Base-by-base conservation (phyloP, 2,888 invertebrate genomes). In the Lasioglossum vierecki region DNA sequence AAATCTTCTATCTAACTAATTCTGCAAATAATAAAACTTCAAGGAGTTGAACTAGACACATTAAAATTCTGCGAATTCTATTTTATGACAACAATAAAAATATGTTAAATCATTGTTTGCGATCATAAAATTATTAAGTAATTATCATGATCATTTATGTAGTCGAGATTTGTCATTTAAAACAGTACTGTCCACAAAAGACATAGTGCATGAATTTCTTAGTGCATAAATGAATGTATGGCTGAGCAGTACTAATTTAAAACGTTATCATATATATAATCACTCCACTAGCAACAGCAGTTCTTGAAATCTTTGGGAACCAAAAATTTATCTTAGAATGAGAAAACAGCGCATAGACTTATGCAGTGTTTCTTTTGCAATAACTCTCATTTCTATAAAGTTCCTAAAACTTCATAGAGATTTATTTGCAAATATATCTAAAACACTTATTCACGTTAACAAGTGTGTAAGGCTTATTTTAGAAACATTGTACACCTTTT, bases 381-480 rank as follows among this genome's bases (percentile, higher is more conserved):
- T 49, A 35, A 63, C 41, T 73, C n/a, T 46, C 26, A 18, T 60
- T 76, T 73, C 30, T 66, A 75, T 63, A n/a, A 77, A 79, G 53
- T 66, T 79, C n/a, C 13, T 11, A 22, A 71, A 79, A 15, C 46
- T 49, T 60, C 49, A 39, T 74, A 76, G 57, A 84, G 63, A 77
- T 77, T 68, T 60, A 57, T 63, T 78, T 78, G 35, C 46, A 68
- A 82, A 78, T 82, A 71, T 76, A 76, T 68, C 41, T 76, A 72
- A 73, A 77, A 71, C 30, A 49, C 75, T 68, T 53, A 8, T 44
- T 76, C 46, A 30, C 44, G 11, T 57, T 53, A 57, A 35, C 15
- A 44, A 77, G 57, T 57, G 13, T 15, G n/a, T 81, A 81, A 84
- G 68, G 70, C 77, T 84, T 76, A 82, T 60, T 77, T 71, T 81